phyloP scores from a whole-genome alignment of 2,888 invertebrate species.

The Pasiphila rectangulata region DNA sequence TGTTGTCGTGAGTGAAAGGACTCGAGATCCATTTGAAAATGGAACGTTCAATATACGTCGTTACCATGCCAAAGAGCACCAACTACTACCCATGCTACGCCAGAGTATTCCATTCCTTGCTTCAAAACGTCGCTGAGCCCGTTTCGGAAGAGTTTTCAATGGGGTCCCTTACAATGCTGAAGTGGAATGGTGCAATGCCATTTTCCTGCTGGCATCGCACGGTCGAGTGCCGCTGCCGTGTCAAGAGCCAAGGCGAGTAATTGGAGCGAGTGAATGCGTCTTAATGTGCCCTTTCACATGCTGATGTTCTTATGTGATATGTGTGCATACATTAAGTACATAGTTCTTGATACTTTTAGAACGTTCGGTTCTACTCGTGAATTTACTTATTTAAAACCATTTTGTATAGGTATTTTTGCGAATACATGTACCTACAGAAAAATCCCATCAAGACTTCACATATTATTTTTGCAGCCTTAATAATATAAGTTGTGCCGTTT shows the following conservation, averaged over 20 bases:
- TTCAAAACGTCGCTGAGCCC: constrained; percentile 18
- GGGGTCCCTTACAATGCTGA: constrained; percentile 20
- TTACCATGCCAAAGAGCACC: not conserved
- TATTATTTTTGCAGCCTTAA: no score
- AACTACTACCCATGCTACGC: not conserved
- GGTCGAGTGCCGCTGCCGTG: constrained; percentile 32
- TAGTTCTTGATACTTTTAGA: not conserved
- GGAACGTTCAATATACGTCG: not conserved
- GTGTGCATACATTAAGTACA: not conserved
- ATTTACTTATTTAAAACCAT: no score
- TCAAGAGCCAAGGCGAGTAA: constrained; percentile 36
- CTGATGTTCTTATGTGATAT: constrained; percentile 15
- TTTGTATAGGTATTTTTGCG: no score
- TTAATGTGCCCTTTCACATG: constrained; percentile 21
- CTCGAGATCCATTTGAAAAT: no score
- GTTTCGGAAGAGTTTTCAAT: constrained; percentile 23
- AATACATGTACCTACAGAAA: no score
- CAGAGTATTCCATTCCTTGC: constrained; percentile 13
- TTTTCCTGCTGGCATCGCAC: constrained; percentile 17
- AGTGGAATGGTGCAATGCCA: constrained; percentile 20
- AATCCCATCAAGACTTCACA: no score
- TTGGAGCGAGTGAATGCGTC: constrained; percentile 31
- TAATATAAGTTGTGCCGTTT: no score
- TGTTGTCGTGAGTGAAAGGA: no score
- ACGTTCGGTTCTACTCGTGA: no score